Base-by-base conservation (phyloP, 2,797 vertebrate species). In the Bradypodion pumilum region DNA sequence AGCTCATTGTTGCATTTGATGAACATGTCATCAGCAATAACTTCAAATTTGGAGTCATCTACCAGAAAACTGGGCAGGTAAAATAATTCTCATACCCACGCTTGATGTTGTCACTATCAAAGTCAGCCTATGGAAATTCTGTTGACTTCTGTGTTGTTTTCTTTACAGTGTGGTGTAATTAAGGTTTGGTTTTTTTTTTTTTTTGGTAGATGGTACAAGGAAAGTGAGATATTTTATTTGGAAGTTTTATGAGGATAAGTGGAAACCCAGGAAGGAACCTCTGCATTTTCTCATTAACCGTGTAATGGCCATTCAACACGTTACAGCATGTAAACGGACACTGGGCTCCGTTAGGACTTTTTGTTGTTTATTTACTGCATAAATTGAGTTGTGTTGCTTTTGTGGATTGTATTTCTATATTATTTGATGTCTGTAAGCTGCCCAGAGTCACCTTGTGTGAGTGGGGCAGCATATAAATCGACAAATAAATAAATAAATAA, bases 1-100 rank as follows among this genome's bases (percentile, higher is more conserved):
- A 95, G 83, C 94, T 95, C 84, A 93, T 95, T 80, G 95, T 95
- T 79, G 93, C 94, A 0, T 95, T 94, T 84, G 95, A 95, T 95
- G 95, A 95, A 81, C 95, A 95, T 0, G 93, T 95, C 60, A 92
- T 95, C 89, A 94, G 89, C 85, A 95, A 95, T 93, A 95, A 94
- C 86, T 95, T 95, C 89, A 95, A 95, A 82, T 95, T 95, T 86
- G 95, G 95, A 10, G 94, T 95, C 73, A 95, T 95, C 86, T 95
- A 95, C 82, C 95, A 95, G 91, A 95, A 95, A 88, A 84, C 91
- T 83, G 94, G 94, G 13, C 95, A 95, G 94, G 95, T 95, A 87
- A 95, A 62, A 68, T 23, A 44, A 16, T 32, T 60, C 8, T 37
- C 63, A n/a, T 10, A 46, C 32, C n/a, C 60, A 46, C 46, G 15